Evolutionary conservation across 2,888 invertebrate genomes (phyloP), one percentile per base, ranked within the genome.

Genomic region (Tricholauxania praeusta): DNA sequence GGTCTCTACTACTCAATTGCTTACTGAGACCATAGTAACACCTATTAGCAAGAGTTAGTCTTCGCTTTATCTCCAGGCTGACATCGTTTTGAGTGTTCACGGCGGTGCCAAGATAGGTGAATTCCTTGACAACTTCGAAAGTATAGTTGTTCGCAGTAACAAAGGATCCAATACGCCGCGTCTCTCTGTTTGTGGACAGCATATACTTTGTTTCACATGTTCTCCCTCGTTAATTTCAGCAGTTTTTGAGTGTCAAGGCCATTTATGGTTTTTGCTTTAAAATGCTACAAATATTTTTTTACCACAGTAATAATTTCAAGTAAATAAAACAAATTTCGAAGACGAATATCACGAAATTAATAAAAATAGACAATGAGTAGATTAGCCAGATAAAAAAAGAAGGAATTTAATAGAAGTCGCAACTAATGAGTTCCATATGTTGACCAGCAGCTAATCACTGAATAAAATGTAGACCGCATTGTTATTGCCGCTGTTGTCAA

Each of bases 171-270:
- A n/a, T n/a, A n/a, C n/a, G n/a, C n/a, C n/a, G n/a, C n/a, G n/a
- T n/a, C n/a, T n/a, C n/a, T n/a, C n/a, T n/a, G n/a, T n/a, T n/a
- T n/a, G n/a, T n/a, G n/a, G n/a, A n/a, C n/a, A n/a, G n/a, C n/a
- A n/a, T n/a, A n/a, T n/a, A n/a, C n/a, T n/a, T n/a, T n/a, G n/a
- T n/a, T 17, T 66, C 55, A 62, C 68, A 68, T 51, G 62, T 10
- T 39, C 52, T 17, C n/a, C 39, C n/a, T 48, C n/a, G 14, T 17
- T 51, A 17, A 52, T 3, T 55, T n/a, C n/a, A 32, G 12, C 53
- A 66, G 3, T 66, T 70, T 73, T 70, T 73, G 65, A 73, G 66
- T 73, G 71, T 73, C 73, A 73, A 73, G 73, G 60, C 71, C 73
- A 73, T 19, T 28, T 69, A 19, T 22, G 8, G 39, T 39, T 10